Evolutionary conservation across 2,888 invertebrate genomes (phyloP).

Genomic region (Tridacna crocea): DNA sequence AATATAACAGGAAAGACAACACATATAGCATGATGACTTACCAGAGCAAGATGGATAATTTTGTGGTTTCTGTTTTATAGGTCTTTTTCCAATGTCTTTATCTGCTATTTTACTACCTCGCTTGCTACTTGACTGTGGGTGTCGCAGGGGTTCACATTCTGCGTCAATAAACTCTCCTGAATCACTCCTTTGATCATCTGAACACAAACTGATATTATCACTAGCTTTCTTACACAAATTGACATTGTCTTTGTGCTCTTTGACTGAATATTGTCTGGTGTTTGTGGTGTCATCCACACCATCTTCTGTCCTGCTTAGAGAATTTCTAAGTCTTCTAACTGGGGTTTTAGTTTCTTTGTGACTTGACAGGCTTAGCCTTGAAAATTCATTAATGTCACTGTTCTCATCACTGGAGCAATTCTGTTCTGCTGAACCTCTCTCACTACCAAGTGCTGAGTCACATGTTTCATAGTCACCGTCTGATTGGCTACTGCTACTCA

Average conservation of each 20-base stretch:
- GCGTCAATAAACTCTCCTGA: conserved; percentile 72
- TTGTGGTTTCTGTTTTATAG: conserved; percentile 5
- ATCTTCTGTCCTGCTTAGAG: conserved; percentile 46
- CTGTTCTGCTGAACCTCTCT: conserved; percentile 83
- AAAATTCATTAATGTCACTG: conserved; percentile 64
- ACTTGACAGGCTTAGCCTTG: conserved; percentile 43
- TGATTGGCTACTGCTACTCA: conserved; percentile 78
- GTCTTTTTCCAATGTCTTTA: neutral
- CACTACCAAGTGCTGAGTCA: conserved; percentile 90
- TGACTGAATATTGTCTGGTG: conserved; percentile 56
- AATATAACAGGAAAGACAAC: too few relatives aligned
- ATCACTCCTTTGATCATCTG: conserved; percentile 60
- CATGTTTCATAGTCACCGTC: conserved; percentile 96
- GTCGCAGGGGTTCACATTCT: conserved; percentile 57
- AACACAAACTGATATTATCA: conserved; percentile 45
- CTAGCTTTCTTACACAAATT: conserved; percentile 50
- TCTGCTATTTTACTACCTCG: conserved; percentile 1
- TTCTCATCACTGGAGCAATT: conserved; percentile 87
- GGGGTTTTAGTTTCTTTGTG: conserved; percentile 34
- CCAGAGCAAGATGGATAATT: neutral
- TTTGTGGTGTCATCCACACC: conserved; percentile 49
- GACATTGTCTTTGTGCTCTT: conserved; percentile 53
- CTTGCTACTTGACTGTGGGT: conserved; percentile 22
- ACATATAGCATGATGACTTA: neutral
- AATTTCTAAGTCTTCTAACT: conserved; percentile 27